Evolutionary conservation across 2,888 invertebrate genomes (phyloP).

Genomic region (Stenurella melanura): DNA sequence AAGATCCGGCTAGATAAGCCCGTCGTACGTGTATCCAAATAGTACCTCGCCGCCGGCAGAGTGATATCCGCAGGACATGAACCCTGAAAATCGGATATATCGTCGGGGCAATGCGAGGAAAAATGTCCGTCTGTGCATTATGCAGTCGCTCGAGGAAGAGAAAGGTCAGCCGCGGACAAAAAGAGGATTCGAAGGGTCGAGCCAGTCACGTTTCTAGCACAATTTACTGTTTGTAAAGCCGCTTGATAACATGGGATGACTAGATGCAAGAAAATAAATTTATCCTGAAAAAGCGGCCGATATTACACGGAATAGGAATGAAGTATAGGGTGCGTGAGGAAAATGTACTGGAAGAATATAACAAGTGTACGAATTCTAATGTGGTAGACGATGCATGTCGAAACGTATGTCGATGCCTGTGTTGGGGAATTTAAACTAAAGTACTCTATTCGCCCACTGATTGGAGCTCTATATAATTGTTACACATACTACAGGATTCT

Average conservation of each 20-base stretch:
- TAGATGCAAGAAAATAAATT: constrained; percentile 58
- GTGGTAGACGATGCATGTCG: too few species aligned
- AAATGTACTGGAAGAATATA: too few species aligned
- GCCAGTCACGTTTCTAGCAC: constrained; percentile 57
- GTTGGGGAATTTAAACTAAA: too few species aligned
- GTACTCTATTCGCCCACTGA: too few species aligned
- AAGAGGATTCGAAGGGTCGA: constrained; percentile 49
- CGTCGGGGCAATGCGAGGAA: constrained; percentile 33
- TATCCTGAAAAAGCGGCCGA: constrained; percentile 41
- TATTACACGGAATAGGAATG: constrained; percentile 40
- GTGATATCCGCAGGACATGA: constrained; percentile 44
- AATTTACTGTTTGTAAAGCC: constrained; percentile 60
- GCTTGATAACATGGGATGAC: constrained; percentile 57
- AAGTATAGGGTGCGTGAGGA: constrained; percentile 14
- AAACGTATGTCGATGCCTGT: too few species aligned
- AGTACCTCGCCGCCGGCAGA: constrained; percentile 34
- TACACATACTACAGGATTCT: too few species aligned
- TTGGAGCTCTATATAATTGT: too few species aligned
- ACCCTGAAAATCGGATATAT: constrained; percentile 46
- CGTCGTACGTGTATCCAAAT: constrained; percentile 21
- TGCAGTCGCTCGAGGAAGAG: constrained; percentile 49
- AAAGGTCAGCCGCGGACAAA: constrained; percentile 45
- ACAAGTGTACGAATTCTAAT: neutral
- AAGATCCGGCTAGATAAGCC: constrained; percentile 36
- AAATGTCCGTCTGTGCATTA: constrained; percentile 45